A percentile compares a stretch with the other conserved stretches of the same genome.
Evolutionary conservation across 2,797 vertebrate species (phyloP).

Genomic region (Vultur gryphus): DNA sequence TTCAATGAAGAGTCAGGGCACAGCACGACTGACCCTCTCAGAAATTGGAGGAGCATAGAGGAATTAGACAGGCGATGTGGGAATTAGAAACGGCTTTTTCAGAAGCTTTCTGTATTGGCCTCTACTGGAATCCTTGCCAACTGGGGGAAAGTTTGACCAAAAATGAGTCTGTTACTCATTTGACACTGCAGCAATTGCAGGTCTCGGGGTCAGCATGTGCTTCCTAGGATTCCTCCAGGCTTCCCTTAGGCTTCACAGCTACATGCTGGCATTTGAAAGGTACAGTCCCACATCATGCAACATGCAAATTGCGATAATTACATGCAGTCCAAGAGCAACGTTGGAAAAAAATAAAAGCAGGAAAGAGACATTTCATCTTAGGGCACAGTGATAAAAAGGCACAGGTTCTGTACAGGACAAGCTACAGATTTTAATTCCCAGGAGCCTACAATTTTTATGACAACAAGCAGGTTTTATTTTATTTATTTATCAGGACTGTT

Average conservation of each 20-base stretch:
- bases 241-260: not conserved
- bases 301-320: not conserved
- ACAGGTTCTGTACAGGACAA: not conserved
- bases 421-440: not conserved
- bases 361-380: not conserved
- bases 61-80: not conserved
- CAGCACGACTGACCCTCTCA: not conserved
- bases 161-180: not conserved
- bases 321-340: not conserved
- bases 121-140: not conserved
- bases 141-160: not conserved
- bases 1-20: not conserved
- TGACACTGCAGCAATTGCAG: too few species aligned
- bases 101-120: not conserved
- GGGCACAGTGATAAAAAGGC: not conserved
- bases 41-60: not conserved
- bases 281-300: not conserved
- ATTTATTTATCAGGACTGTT: not conserved
- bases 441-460: not conserved
- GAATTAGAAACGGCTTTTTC: not conserved
- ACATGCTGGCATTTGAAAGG: not conserved
- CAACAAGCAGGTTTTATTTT: not conserved
- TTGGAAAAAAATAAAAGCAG: not conserved
- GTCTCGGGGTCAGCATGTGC: rapidly evolving
- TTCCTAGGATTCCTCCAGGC: not conserved